phyloP scores from a whole-genome alignment of 2,888 invertebrate genomes.

The Tinea pellionella region DNA sequence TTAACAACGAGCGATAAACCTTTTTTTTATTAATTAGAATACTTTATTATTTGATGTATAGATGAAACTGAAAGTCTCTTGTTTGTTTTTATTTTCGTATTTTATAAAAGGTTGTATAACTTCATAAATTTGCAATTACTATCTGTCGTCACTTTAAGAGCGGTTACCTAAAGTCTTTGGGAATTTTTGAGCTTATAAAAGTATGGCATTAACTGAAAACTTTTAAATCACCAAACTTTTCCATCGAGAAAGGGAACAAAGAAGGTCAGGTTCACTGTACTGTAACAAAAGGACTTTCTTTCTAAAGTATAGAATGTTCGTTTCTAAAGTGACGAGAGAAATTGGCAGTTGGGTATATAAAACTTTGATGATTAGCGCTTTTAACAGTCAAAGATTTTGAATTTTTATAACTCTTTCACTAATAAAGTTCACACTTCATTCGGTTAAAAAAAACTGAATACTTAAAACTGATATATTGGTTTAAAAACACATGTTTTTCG shows the following conservation, averaged over 20 bases:
- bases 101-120: background rate
- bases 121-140: slow-evolving; percentile 11
- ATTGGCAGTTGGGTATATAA: slow-evolving; percentile 16
- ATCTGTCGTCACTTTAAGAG: slow-evolving; percentile 7
- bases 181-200: background rate
- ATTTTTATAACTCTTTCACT: slow-evolving; percentile 18
- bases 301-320: slow-evolving; percentile 10
- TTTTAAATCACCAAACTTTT: slow-evolving; percentile 13
- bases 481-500: too few species aligned
- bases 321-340: slow-evolving; percentile 19
- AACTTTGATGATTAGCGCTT: slow-evolving; percentile 22
- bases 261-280: slow-evolving; percentile 16
- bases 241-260: slow-evolving; percentile 9
- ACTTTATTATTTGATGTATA: too few species aligned
- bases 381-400: slow-evolving; percentile 21
- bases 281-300: slow-evolving; percentile 18
- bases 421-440: background rate
- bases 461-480: too few species aligned
- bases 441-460: background rate
- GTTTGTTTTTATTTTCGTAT: background rate
- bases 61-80: too few species aligned
- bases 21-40: too few species aligned
- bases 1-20: too few species aligned
- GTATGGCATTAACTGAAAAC: slow-evolving; percentile 6
- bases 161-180: background rate